These are phyloP conservation scores for Capitella teleta DNA, from an alignment of 1,140 invertebrate genomes.

Conservation along the genomic window DNA sequence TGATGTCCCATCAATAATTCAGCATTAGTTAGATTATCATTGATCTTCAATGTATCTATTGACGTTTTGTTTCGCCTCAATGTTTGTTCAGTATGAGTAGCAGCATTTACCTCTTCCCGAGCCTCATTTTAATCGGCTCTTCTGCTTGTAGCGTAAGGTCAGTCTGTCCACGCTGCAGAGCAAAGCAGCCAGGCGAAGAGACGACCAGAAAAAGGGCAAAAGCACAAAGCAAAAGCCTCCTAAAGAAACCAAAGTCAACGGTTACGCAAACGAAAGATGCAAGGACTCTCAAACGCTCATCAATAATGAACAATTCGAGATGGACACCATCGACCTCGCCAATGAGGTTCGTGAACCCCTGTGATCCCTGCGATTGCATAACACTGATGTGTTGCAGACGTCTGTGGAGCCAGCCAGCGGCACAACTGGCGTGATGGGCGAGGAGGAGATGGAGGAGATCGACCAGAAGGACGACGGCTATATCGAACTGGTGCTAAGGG, in stretches of 20 bases:
- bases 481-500: slow-evolving; percentile 30
- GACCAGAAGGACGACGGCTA: slow-evolving; percentile 14
- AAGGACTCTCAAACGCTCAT: slow-evolving; percentile 6
- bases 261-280: neutral
- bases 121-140: neutral
- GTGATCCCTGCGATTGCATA: neutral
- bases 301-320: slow-evolving; percentile 6
- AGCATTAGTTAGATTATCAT: too few species aligned
- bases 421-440: neutral
- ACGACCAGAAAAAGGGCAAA: slow-evolving; percentile 1
- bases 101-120: neutral
- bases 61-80: too few species aligned
- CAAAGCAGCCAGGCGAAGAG: slow-evolving; percentile 6
- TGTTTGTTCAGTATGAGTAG: too few species aligned
- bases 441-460: slow-evolving; percentile 8
- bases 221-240: slow-evolving; percentile 8
- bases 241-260: slow-evolving; percentile 4
- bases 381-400: too few species aligned
- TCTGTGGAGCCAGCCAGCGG: neutral
- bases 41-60: too few species aligned
- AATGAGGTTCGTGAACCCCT: slow-evolving; percentile 1
- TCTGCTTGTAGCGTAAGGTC: slow-evolving; percentile 10
- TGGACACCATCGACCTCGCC: slow-evolving; percentile 4
- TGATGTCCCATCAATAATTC: too few species aligned
- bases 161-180: slow-evolving; percentile 13